Evolutionary conservation across 2,113 vertebrate species (phyloP), one percentile per base, ranked within the genome.

Genomic region (Baryphthengus martii): DNA sequence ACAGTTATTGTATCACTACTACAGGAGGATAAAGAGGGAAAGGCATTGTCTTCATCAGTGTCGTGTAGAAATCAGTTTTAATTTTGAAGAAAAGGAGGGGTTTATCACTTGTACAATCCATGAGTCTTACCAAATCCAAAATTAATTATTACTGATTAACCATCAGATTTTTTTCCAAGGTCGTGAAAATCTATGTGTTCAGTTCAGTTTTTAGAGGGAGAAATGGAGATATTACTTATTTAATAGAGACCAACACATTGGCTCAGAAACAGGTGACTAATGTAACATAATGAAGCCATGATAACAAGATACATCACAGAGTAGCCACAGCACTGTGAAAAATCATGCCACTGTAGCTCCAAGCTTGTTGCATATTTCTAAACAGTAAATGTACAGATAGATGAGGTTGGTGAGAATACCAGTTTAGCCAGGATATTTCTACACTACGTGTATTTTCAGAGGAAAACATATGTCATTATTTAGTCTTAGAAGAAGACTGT

Each of bases 71-170:
- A 35, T 3, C 0, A 1, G 3, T 55, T 50, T 90, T 78, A 49
- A 13, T 66, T 78, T n/a, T 66, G 31, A 59, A 35, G 2, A 29
- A 62, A 76, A 53, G 2, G 13, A 53, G 10, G 0, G 2, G 0
- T 55, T 65, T 61, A 7, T 47, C 15, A 5, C n/a, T 73, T 77
- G 16, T 56, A 37, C 9, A 76, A 10, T 55, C 29, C 13, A 39
- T 1, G 4, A 75, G 7, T 5, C 21, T 73, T 80, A 50, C 5
- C 6, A 81, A 77, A 35, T 52, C 61, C 20, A 70, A 56, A 4
- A 59, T 40, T 3, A 47, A 7, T 39, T 77, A 65, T 45, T 84
- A 65, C n/a, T 77, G 10, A 62, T 39, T 72, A 40, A 70, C 50
- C 5, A 52, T 31, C 10, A 62, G 13, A 59, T 66, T 67, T 67